Conservation (phyloP, 2,888 invertebrate species). For the Nephrocerus scutellatus region DNA sequence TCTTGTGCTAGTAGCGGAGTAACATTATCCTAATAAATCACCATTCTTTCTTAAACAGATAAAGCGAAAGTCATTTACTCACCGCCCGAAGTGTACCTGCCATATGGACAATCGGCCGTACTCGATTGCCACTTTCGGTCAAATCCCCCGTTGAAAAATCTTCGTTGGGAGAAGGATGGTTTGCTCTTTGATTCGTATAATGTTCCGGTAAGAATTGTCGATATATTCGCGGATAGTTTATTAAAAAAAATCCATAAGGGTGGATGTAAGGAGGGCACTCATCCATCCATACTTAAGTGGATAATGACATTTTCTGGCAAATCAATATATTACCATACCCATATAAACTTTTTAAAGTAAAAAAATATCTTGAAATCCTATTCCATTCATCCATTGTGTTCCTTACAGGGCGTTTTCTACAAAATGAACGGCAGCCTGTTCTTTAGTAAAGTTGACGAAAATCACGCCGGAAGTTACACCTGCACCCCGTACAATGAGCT, state of each 20-base stretch:
- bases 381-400: constrained; percentile 1
- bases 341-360: neutral
- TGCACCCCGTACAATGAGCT: constrained; percentile 88
- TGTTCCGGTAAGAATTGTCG: constrained; percentile 55
- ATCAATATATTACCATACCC: neutral
- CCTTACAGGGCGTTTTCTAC: constrained; percentile 63
- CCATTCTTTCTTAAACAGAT: constrained; percentile 52
- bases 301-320: too few species aligned
- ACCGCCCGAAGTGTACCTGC: constrained; percentile 75
- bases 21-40: constrained; percentile 1
- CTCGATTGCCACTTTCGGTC: constrained; percentile 88
- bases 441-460: constrained; percentile 76
- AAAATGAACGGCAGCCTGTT: constrained; percentile 77
- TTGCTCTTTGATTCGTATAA: constrained; percentile 85
- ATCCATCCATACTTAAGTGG: too few species aligned
- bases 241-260: too few species aligned
- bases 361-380: neutral
- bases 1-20: constrained; percentile 23
- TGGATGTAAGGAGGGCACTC: too few species aligned
- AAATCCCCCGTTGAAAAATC: constrained; percentile 81
- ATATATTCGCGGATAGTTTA: too few species aligned
- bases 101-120: constrained; percentile 72
- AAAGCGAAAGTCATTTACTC: constrained; percentile 87
- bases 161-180: constrained; percentile 91
- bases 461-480: constrained; percentile 80